Percentiles rank a stretch among this genome's conserved stretches.
These are phyloP conservation scores for Cantharis rufa DNA, from an alignment of 2,888 invertebrate genomes.

Conservation along the genomic window DNA sequence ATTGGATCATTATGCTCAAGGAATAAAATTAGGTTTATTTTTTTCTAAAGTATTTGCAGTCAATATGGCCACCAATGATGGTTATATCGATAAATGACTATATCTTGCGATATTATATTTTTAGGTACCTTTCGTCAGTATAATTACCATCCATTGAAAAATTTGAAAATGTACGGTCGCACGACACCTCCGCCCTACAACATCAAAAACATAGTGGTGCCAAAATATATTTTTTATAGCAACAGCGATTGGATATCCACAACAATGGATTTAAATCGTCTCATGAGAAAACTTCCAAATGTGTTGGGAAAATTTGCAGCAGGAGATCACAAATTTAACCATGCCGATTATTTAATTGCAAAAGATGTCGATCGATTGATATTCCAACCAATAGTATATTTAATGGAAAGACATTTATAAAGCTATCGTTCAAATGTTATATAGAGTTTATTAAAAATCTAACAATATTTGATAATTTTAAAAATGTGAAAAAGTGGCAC, in stretches of 20 bases:
- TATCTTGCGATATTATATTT: not conserved
- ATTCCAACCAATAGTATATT: not conserved
- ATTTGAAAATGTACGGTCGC: not conserved
- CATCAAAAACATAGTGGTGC: not conserved
- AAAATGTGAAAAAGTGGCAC: not conserved
- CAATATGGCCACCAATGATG: no score
- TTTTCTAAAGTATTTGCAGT: not conserved
- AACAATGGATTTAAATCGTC: not conserved
- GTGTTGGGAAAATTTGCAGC: not conserved
- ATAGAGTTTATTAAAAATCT: not conserved
- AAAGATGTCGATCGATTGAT: not conserved
- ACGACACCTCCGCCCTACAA: not conserved
- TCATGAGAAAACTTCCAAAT: not conserved
- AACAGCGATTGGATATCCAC: not conserved
- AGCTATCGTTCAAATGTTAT: not conserved
- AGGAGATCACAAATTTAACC: not conserved
- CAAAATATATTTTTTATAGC: not conserved
- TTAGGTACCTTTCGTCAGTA: not conserved
- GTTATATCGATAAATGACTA: no score
- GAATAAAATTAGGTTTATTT: not conserved
- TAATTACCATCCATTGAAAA: not conserved
- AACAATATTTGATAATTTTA: not conserved
- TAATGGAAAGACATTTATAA: not conserved
- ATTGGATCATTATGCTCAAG: not conserved
- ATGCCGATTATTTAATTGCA: not conserved